Base-by-base conservation (phyloP, 2,888 invertebrate genomes). In the Amiota communis region DNA sequence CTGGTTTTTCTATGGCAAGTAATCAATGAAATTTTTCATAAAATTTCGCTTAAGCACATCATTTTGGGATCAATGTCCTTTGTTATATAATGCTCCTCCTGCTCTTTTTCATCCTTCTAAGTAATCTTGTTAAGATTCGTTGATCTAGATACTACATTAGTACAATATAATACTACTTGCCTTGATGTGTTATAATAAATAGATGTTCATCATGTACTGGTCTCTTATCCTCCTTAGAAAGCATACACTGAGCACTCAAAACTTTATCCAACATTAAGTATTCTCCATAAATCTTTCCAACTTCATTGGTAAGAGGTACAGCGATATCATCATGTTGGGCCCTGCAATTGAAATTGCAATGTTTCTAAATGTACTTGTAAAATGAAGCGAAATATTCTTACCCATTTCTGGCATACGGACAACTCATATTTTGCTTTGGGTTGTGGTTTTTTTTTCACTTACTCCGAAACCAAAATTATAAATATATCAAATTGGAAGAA, bases 141-240 rank as follows among this genome's bases (percentile, higher is more conserved):
- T 36, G 36, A 36, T 36, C 36, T 6, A 36, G 10, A 20, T 17
- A 49, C 36, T 23, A 23, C 23, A 23, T 3, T 23, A 23, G n/a
- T n/a, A n/a, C n/a, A n/a, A n/a, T n/a, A n/a, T n/a, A n/a, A n/a
- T n/a, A 23, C 51, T 15, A 72, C 77, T 72, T 90, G 98, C 98
- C 97, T 94, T 99, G 99, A 91, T 99, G 99, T 12, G 97, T 98
- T 71, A 99, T 92, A 76, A 99, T 98, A 89, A 99, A 99, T 9
- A 99, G 92, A 91, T 99, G 98, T 86, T 99, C 99, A 89, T 99
- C 99, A 81, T 98, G 98, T 0, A 98, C 97, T 0, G 93, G 92
- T 73, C 93, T 91, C 36, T 93, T 91, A 72, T 95, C 93, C 87
- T 94, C 92, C 8, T 92, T 92, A 79, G 97, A 97, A 67, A 96